Base-by-base conservation (phyloP, 2,797 vertebrate species). In the Acanthis flammea region DNA sequence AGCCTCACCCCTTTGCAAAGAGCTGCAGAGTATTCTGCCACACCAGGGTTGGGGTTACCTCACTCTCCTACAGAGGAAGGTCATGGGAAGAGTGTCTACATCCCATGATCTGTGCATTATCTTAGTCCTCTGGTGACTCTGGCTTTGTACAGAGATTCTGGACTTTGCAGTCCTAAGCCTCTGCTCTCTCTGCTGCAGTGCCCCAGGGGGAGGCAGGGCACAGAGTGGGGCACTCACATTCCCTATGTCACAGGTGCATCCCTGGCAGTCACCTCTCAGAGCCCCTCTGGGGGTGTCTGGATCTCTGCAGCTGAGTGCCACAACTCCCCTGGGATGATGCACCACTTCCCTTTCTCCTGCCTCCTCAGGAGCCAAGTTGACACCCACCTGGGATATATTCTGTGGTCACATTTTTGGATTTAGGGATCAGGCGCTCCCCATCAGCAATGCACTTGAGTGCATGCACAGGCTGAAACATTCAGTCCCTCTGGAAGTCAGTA, bases 171-270 rank as follows among this genome's bases (percentile, higher is more conserved):
- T 4, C 23, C 10, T 24, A 39, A 54, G 35, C 41, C 51, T 3
- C 47, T 50, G 42, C 12, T 71, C 2, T 37, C n/a, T 9, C 5
- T 66, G 7, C 61, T 74, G 41, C 61, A 33, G 48, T 2, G 25
- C 18, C 37, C 65, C 10, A 1, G 0, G 1, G 21, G 5, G 4
- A 70, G 10, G 41, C 51, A 60, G 47, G 14, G 12, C n/a, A 61
- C 24, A 47, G 51, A 14, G 41, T 1, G 0, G 3, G 27, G 23
- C 41, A 19, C 27, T 44, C 0, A 0, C 16, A 9, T 27, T 30
- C 68, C 33, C 35, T 10, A 8, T 30, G 30, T 14, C 31, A n/a
- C 6, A 5, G 48, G 35, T 12, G 7, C 10, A 14, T n/a, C 88
- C 41, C 22, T 3, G 42, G 58, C 1, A 3, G 22, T 22, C n/a